Evolutionary conservation across 37 sponge, comb jelly and placozoan genomes (phyloP), one percentile per base, ranked within the genome.

Genomic region (Oopsacas minuta): DNA sequence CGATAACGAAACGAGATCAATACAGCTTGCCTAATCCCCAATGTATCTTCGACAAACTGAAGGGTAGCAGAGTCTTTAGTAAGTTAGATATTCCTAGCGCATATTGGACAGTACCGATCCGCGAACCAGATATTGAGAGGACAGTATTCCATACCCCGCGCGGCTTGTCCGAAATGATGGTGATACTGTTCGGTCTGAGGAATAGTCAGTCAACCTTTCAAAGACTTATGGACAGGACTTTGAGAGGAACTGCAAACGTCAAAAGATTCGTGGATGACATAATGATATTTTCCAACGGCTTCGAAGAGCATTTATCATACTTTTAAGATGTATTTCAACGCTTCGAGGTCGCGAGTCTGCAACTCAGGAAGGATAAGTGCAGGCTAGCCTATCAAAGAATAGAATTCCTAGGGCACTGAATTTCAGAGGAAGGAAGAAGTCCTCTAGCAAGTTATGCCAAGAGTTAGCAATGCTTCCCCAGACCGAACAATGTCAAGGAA

Each of bases 81-180:
- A 85, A 82, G 38, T 25, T 82, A 38, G 83, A 82, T 82, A 39
- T 82, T 22, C 25, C 83, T 38, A 82, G 42, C 39, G 83, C 42
- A 39, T 82, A 82, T 23, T 82, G 83, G 83, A 38, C 39, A 23
- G 42, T 82, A 82, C 83, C 83, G 5, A 39, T 82, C 83, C 42
- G 42, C 3, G 37, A 82, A 15, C 37, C 38, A 15, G 39, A 38
- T 39, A 15, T 39, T 10, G 42, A 38, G 42, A 39, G 23, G 17
- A 82, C 83, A n/a, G 83, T 38, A 22, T 82, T 82, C 22, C 39
- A 38, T 25, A 82, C 83, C 5, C 83, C 83, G 42, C 42, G 42
- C 5, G 83, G 83, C n/a, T 3, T 82, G 42, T 82, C 23, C 42
- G 83, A 82, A 82, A 22, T 82, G 5, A 22, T 39, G 39, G 83